Evolutionary conservation across 2,888 invertebrate species (phyloP).

Genomic region (Polydrusus tereticollis): DNA sequence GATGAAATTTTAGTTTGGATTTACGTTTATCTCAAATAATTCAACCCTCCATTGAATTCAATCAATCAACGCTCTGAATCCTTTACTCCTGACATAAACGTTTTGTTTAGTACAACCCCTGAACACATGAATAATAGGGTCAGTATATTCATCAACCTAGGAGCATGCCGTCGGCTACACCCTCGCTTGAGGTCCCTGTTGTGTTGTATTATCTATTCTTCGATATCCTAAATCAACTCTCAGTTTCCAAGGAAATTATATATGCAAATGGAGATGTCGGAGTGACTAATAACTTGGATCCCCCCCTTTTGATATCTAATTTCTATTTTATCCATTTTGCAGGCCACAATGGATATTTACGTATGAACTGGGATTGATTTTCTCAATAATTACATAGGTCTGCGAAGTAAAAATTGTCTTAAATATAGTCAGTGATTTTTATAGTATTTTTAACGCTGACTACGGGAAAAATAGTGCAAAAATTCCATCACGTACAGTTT

Average conservation of each 20-base stretch:
- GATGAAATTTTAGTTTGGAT: background rate
- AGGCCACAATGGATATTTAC: no score
- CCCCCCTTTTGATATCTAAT: background rate
- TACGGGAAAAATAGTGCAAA: no score
- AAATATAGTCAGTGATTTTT: no score
- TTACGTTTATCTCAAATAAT: background rate
- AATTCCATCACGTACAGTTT: no score
- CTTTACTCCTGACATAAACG: constrained; percentile 2
- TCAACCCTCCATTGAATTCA: no score
- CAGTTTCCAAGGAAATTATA: background rate
- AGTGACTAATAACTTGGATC: constrained; percentile 1
- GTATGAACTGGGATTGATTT: no score
- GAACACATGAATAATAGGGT: constrained; percentile 16
- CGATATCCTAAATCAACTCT: background rate
- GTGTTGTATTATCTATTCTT: background rate
- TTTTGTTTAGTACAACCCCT: constrained; percentile 24
- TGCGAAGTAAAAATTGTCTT: no score
- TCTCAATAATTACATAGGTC: no score
- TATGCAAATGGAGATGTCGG: background rate
- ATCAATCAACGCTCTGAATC: no score
- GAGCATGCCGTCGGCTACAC: background rate
- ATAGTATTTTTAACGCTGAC: no score
- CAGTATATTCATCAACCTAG: background rate
- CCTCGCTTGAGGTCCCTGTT: background rate
- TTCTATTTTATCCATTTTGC: background rate